Evolutionary conservation across 2,888 invertebrate genomes (phyloP), one percentile per base, ranked within the genome.

Genomic region (Eurois occulta): DNA sequence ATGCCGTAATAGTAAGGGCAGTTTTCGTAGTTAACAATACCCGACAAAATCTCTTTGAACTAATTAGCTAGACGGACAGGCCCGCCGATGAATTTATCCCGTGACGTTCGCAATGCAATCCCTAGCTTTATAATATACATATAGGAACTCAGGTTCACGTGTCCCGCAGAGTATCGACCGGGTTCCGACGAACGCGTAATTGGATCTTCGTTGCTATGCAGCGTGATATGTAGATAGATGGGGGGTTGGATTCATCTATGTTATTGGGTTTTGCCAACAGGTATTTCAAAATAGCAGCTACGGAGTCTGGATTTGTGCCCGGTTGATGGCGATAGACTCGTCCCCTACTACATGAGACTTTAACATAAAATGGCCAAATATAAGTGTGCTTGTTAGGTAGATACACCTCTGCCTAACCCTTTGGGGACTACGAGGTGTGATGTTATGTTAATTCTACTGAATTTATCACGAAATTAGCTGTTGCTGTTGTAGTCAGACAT

Each of bases 121-220:
- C 65, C 43, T 58, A 68, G 52, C 28, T 43, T n/a, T 24, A 21
- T 62, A 21, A 35, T 18, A 48, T 55, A 58, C 58, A 38, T 46
- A 21, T 16, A n/a, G 24, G 38, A 62, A 69, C 72, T 55, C 58
- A 38, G 68, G 68, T 58, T 72, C 72, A 65, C 52, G 35, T 66
- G 68, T 41, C 86, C 70, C 60, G 64, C 41, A 65, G 2, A 13
- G 65, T 72, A 83, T 83, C 74, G 74, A 78, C 68, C 68, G 38
- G 46, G 71, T 81, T 85, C 81, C 64, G 38, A 64, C 60, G n/a
- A 38, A 70, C 55, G n/a, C 35, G 74, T 82, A 85, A 77, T 73
- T 77, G 64, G 46, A 68, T 81, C 69, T 66, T 32, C 18, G 48
- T 52, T 69, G 46, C 52, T 43, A 55, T 70, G 71, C 46, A 62